Percentiles rank a stretch among this genome's conserved stretches.
These are phyloP conservation scores for Darevskia mixta DNA, from an alignment of 2,797 vertebrate genomes.

Conservation along the genomic window DNA sequence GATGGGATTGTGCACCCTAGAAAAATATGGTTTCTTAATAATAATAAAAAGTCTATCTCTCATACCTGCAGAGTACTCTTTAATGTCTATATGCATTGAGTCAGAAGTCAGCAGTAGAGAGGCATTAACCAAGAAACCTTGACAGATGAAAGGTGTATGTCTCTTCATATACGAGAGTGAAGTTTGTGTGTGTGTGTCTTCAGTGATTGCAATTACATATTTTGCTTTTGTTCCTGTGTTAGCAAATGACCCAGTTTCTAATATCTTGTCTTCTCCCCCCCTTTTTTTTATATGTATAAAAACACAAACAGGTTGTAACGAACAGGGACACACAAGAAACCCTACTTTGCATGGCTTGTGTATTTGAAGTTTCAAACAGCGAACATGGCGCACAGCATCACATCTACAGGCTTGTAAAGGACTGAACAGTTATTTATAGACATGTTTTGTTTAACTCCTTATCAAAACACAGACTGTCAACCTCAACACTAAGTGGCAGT, in stretches of 20 bases:
- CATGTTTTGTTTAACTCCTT: conserved; percentile 77
- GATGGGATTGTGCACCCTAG: neutral
- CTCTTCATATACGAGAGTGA: neutral
- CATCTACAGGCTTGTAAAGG: conserved; percentile 99
- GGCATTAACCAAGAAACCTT: neutral
- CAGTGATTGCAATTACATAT: neutral
- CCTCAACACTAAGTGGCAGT: conserved; percentile 93
- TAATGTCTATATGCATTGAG: neutral
- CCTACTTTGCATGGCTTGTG: conserved; percentile 98
- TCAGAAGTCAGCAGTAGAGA: neutral
- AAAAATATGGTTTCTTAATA: neutral
- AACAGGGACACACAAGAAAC: conserved; percentile 99
- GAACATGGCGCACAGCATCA: conserved; percentile 99
- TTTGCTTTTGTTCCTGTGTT: neutral
- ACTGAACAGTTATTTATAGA: conserved; percentile 90
- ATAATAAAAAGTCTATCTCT: too few relatives aligned
- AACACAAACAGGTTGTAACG: conserved; percentile 90
- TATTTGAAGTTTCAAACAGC: conserved; percentile 99
- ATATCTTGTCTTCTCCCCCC: conserved; percentile 26
- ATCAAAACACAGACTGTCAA: conserved; percentile 89
- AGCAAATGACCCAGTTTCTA: conserved; percentile 16
- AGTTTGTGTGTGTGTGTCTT: too few relatives aligned
- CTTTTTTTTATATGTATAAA: conserved; percentile 22
- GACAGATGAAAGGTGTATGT: neutral
- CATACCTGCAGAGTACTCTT: neutral